Base-by-base conservation (phyloP, 2,797 vertebrate genomes). In the Leptatherina wallacei region DNA sequence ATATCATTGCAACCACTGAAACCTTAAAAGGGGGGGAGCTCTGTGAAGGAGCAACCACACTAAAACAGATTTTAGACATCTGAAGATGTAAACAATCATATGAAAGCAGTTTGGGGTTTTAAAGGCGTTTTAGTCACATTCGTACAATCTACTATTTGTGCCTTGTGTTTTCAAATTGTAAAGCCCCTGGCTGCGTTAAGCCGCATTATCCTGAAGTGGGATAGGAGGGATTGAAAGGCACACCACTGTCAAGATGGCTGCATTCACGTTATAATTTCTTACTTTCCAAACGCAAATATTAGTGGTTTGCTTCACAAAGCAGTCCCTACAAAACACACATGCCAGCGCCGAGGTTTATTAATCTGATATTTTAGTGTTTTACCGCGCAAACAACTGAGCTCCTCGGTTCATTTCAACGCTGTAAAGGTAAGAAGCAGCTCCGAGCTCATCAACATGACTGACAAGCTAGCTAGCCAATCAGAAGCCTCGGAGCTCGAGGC, bases 191-290 rank as follows among this genome's bases (percentile, higher is more conserved):
- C 76, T 65, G 83, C 54, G 38, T 80, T 93, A 93, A 94, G 84
- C 92, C 90, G 92, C 91, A 91, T 94, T 93, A 94, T 89, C 90
- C 84, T 80, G 85, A 82, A 85, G 75, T 71, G 61, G 86, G 85
- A 91, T 60, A 79, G 89, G 75, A 83, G 79, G 86, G 88, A 84
- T 80, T 84, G 86, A 76, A 33, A 86, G 59, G 66, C 67, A 62
- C 76, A 80, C 74, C 22, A 75, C 0, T n/a, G 73, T 84, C 54
- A 85, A 78, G 30, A 35, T 0, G 0, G 1, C 61, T 42, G 13
- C 24, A 65, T 44, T 81, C 0, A 42, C 2, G 0, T 1, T 0
- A 12, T 0, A 0, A 55, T 20, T 72, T 69, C 65, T 69, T 40
- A 1, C 0, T 84, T 80, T 70, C 80, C 82, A 71, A 87, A 77